Conservation (phyloP, 2,888 invertebrate species). For the Aphodius granarius region DNA sequence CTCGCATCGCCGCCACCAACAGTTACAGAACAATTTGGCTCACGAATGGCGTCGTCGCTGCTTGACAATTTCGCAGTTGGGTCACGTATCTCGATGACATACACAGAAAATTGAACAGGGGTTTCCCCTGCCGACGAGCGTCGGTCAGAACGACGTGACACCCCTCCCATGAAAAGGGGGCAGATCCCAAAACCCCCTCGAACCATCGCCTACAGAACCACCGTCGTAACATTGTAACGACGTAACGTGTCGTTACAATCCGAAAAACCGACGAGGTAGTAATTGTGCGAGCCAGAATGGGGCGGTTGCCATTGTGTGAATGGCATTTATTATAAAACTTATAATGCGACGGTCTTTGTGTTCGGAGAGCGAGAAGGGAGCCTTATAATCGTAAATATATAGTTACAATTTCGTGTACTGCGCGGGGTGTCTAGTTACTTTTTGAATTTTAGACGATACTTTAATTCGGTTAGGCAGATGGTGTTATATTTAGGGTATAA, state of each 20-base stretch:
- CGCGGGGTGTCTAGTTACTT: conserved; percentile 36
- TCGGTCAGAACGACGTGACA: conserved; percentile 46
- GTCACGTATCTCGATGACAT: conserved; percentile 54
- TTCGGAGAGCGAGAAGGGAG: conserved; percentile 13
- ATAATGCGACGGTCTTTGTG: conserved; percentile 44
- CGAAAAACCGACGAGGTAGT: background rate
- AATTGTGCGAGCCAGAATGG: conserved; percentile 28
- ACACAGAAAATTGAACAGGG: conserved; percentile 49
- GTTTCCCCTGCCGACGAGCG: conserved; percentile 38
- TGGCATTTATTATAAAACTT: conserved; percentile 31
- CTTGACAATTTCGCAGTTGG: conserved; percentile 48
- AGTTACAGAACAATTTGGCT: conserved; percentile 51
- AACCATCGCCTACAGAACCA: conserved; percentile 8
- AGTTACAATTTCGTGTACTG: conserved; percentile 39
- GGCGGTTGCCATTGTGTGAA: conserved; percentile 41
- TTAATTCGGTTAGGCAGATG: background rate
- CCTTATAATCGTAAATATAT: conserved; percentile 24
- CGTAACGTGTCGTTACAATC: conserved; percentile 33
- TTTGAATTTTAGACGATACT: background rate
- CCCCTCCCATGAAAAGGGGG: conserved; percentile 33
- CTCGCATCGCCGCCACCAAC: conserved; percentile 42
- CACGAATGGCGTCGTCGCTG: conserved; percentile 25
- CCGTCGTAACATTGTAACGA: conserved; percentile 40
- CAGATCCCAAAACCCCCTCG: conserved; percentile 1
- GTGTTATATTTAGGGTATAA: background rate